Evolutionary conservation across 1,140 invertebrate genomes (phyloP).

Genomic region (Temnothorax curvispinosus): DNA sequence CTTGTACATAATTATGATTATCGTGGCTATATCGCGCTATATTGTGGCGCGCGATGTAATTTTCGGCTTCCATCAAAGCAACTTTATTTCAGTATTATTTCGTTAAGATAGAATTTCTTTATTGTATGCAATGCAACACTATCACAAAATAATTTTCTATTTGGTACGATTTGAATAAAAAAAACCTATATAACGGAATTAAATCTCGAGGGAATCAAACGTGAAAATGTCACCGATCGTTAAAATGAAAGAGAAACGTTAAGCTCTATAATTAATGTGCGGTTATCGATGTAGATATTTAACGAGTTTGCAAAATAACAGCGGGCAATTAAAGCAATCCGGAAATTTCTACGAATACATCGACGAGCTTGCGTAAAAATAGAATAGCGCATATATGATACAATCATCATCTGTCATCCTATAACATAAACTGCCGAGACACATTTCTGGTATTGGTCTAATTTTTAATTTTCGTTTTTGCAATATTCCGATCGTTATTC

Average conservation of each 20-base stretch:
- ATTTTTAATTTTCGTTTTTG: conserved; percentile 24
- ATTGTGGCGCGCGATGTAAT: neutral
- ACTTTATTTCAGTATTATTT: conserved; percentile 5
- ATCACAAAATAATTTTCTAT: conserved; percentile 2
- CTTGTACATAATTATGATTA: neutral
- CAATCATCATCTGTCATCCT: neutral
- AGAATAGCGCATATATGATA: neutral
- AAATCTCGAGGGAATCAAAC: neutral
- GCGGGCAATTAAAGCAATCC: conserved; percentile 32
- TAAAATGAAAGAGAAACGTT: conserved; percentile 4
- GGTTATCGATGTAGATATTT: conserved; percentile 9
- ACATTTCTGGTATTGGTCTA: neutral
- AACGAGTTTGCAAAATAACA: conserved; percentile 44
- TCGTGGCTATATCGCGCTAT: neutral
- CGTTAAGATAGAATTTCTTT: neutral
- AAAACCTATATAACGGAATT: neutral
- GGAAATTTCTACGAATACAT: conserved; percentile 26
- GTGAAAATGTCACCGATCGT: conserved; percentile 19
- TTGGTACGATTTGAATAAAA: neutral
- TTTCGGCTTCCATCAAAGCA: neutral
- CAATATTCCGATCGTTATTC: neutral
- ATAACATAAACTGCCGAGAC: neutral
- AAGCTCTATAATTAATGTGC: conserved; percentile 35
- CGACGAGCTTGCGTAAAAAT: conserved; percentile 31
- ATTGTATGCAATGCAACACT: neutral